phyloP scores from a whole-genome alignment of 2,113 vertebrate genomes.

The Indicator maculatus region DNA sequence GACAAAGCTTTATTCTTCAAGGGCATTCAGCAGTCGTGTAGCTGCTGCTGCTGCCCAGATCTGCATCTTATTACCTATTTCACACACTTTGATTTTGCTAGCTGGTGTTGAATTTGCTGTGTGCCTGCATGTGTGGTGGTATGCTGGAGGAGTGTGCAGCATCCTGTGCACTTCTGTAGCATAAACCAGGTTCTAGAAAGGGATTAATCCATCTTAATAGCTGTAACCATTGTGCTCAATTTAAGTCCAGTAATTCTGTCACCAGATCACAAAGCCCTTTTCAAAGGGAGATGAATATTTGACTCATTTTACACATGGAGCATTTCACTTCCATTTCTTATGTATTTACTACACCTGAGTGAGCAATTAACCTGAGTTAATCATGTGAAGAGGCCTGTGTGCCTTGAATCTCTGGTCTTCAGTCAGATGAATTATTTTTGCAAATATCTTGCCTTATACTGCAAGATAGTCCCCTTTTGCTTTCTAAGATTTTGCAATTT shows the following conservation, averaged over 20 bases:
- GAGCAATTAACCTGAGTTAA: neutral
- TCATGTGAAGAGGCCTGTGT: fast-evolving
- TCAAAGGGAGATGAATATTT: neutral
- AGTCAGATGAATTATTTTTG: neutral
- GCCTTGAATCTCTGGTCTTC: neutral
- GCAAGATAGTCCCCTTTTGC: neutral
- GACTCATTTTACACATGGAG: neutral
- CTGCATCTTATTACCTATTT: neutral
- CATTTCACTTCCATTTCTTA: neutral
- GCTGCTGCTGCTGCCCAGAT: constrained; percentile 21
- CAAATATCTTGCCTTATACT: neutral
- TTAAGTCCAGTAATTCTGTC: neutral
- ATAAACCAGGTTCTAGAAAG: neutral
- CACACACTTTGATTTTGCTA: neutral
- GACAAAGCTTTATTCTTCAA: constrained; percentile 44
- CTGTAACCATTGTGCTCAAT: fast-evolving
- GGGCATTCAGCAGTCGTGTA: neutral
- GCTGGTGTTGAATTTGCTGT: neutral
- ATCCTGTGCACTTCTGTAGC: neutral
- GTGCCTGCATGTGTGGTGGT: neutral
- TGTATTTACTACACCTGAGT: neutral
- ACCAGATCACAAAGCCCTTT: neutral
- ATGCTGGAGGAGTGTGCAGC: neutral
- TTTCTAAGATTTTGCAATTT: neutral
- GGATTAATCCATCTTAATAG: neutral